A percentile compares a stretch with the other conserved stretches of the same genome.
Conservation (phyloP, 2,888 invertebrate genomes). For the Drosophila parthenogenetica region DNA sequence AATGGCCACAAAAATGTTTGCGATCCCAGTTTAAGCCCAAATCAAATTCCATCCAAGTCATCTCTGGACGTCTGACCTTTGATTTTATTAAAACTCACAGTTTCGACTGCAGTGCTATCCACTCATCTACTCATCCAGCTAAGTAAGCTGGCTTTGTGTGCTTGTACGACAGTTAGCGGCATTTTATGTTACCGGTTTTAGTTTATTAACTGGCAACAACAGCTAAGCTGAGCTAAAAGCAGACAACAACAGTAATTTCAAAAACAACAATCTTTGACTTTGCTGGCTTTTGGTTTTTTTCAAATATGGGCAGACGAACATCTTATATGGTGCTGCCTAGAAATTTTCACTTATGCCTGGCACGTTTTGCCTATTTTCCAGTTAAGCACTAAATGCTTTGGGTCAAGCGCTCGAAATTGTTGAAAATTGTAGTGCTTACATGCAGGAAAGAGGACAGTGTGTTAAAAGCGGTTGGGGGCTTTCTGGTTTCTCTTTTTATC, state of each 20-base stretch:
- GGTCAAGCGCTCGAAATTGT: slow-evolving; percentile 67
- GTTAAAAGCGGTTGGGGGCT: slow-evolving; percentile 25
- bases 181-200: slow-evolving; percentile 75
- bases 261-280: slow-evolving; percentile 57
- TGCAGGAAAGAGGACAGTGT: slow-evolving; percentile 12
- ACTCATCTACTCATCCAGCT: slow-evolving; percentile 34
- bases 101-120: slow-evolving; percentile 39
- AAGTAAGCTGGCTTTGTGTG: slow-evolving; percentile 35
- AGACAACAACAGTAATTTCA: slow-evolving; percentile 25
- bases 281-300: slow-evolving; percentile 53
- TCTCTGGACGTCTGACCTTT: slow-evolving; percentile 22
- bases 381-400: slow-evolving; percentile 67
- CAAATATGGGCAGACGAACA: slow-evolving; percentile 67
- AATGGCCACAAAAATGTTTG: slow-evolving; percentile 21
- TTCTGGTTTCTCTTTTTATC: slow-evolving; percentile 65
- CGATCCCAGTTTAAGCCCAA: slow-evolving; percentile 20
- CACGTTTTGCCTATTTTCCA: slow-evolving; percentile 77
- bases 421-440: slow-evolving; percentile 48
- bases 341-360: slow-evolving; percentile 76
- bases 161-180: slow-evolving; percentile 51
- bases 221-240: slow-evolving; percentile 4
- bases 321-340: slow-evolving; percentile 64
- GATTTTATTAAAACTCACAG: slow-evolving; percentile 24
- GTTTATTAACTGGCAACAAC: slow-evolving; percentile 70
- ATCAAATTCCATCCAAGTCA: slow-evolving; percentile 26